phyloP scores from a whole-genome alignment of 2,797 vertebrate species.

The Smutsia temminckii region DNA sequence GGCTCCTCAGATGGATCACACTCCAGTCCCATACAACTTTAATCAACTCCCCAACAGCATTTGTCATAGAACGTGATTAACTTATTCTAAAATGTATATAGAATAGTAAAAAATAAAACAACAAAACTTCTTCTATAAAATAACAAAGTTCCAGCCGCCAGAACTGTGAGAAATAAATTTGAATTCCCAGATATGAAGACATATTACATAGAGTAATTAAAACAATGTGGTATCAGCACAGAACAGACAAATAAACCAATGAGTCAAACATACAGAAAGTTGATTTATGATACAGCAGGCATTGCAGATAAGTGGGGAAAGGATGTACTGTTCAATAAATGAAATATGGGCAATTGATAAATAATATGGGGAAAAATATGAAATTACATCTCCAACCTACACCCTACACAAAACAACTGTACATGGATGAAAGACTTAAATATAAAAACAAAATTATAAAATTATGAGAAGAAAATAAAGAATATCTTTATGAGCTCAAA shows the following conservation, averaged over 20 bases:
- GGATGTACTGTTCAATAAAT: neutral
- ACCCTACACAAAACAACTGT: neutral
- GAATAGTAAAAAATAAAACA: neutral
- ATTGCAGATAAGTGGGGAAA: neutral
- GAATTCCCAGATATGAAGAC: neutral
- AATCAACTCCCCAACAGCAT: neutral
- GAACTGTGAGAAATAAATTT: too few relatives aligned
- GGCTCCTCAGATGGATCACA: neutral
- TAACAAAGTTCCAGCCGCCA: neutral
- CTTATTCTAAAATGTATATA: neutral
- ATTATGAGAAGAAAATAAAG: neutral
- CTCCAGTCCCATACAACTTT: neutral
- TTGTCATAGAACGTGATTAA: neutral
- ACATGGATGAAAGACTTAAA: neutral
- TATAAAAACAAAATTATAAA: conserved; percentile 23
- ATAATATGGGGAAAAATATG: neutral
- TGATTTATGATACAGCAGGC: neutral
- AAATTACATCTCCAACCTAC: neutral
- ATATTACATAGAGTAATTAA: neutral
- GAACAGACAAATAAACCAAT: neutral
- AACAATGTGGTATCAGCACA: neutral
- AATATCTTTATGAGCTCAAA: conserved; percentile 14
- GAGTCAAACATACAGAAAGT: neutral
- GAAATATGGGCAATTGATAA: neutral
- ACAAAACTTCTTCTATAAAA: neutral